Conservation (phyloP, 53 echinoderm and acorn worm species). For the Echinometra lucunter region DNA sequence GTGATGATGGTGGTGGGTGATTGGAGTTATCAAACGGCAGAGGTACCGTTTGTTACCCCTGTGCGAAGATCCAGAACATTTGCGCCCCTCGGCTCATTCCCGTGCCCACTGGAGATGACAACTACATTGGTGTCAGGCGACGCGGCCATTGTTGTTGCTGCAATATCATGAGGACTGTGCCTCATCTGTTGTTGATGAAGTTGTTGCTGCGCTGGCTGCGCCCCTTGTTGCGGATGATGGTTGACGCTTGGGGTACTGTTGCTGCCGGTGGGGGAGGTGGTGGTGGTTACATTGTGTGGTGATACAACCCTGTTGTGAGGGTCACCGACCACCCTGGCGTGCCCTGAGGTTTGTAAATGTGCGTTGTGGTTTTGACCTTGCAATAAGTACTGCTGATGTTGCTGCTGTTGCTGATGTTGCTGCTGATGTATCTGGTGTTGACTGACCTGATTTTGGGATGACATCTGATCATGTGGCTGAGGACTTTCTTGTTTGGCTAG, state of each 20-base stretch:
- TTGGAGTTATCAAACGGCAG: conserved; percentile 14
- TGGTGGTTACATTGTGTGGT: conserved; percentile 68
- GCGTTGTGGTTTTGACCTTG: conserved; percentile 27
- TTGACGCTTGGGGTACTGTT: conserved; percentile 69
- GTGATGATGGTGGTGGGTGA: background rate
- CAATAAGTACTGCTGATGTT: conserved; percentile 27
- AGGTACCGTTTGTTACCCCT: conserved; percentile 27
- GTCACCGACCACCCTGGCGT: background rate
- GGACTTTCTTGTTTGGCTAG: conserved; percentile 62
- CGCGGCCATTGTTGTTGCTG: conserved; percentile 34
- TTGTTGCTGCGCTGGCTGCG: background rate
- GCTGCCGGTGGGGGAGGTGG: conserved; percentile 49
- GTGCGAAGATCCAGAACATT: conserved; percentile 62
- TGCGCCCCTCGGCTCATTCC: background rate
- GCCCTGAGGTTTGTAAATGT: background rate
- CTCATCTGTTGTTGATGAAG: conserved; percentile 46
- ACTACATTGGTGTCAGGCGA: conserved; percentile 41
- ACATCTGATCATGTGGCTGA: conserved; percentile 52
- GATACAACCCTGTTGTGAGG: conserved; percentile 50
- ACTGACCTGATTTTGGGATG: conserved; percentile 19
- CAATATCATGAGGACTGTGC: conserved; percentile 47
- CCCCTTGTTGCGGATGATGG: background rate
- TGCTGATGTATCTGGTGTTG: conserved; percentile 68
- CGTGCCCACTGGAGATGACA: background rate
- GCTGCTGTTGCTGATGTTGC: conserved; percentile 45